Conservation (phyloP, 2,797 vertebrate genomes). For the Acanthiza pusilla region DNA sequence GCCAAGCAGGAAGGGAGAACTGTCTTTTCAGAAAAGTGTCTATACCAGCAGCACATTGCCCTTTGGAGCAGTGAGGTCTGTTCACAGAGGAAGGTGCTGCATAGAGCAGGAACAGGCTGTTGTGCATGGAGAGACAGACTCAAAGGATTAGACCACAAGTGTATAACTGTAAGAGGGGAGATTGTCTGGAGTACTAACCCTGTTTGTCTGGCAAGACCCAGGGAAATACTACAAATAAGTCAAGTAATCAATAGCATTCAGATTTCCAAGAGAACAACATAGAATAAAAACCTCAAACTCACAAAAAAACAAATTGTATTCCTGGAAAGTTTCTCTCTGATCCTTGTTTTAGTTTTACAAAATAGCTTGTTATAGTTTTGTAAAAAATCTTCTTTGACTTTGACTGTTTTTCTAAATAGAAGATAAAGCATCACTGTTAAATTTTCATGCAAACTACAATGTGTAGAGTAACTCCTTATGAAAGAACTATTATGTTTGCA, state of each 20-base stretch:
- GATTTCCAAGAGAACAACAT: neutral
- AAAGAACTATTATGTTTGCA: constrained; percentile 29
- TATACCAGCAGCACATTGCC: neutral
- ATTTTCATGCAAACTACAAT: constrained; percentile 35
- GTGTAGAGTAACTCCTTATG: neutral
- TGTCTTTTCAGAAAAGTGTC: neutral
- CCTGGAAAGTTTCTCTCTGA: neutral
- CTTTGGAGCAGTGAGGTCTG: neutral
- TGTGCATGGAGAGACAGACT: neutral
- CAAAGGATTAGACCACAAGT: neutral
- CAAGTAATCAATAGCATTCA: constrained; percentile 48
- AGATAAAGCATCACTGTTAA: neutral
- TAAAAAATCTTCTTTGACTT: neutral
- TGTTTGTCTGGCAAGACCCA: neutral
- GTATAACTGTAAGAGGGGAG: neutral
- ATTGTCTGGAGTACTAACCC: neutral
- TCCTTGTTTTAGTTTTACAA: neutral
- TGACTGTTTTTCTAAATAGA: constrained; percentile 2
- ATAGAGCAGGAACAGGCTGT: neutral
- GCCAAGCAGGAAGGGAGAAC: neutral
- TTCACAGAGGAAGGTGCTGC: neutral
- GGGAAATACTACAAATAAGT: constrained; percentile 46
- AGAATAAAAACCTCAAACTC: neutral
- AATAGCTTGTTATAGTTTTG: neutral
- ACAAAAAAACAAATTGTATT: neutral